A percentile compares a stretch with the other conserved stretches of the same genome.
phyloP scores from a whole-genome alignment of 2,113 vertebrate genomes.

The Sminthopsis crassicaudata region DNA sequence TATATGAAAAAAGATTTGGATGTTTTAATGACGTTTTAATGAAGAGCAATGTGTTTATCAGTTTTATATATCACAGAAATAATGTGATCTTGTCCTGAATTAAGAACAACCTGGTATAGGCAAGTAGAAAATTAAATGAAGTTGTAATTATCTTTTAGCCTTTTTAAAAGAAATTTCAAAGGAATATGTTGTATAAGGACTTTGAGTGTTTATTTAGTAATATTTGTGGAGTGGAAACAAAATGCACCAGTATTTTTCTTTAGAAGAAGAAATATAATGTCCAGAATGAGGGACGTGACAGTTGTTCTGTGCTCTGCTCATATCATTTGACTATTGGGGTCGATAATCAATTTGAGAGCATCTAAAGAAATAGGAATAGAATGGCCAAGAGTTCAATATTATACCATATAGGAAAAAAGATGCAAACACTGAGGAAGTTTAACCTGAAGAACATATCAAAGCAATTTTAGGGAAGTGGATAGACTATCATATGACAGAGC shows the following conservation, averaged over 20 bases:
- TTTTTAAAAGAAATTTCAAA: background rate
- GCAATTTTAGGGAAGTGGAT: background rate
- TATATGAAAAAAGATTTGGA: background rate
- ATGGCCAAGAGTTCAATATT: background rate
- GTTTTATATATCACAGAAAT: background rate
- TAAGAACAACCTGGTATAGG: background rate
- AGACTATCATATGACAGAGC: background rate
- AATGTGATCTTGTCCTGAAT: background rate
- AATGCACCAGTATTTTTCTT: background rate
- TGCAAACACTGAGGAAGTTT: background rate
- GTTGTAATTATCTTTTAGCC: background rate
- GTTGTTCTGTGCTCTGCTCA: background rate
- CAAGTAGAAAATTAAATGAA: background rate
- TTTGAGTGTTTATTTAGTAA: background rate
- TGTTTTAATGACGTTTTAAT: too few relatives aligned
- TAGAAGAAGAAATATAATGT: background rate
- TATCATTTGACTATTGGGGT: background rate
- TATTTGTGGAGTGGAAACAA: background rate
- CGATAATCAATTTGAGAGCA: background rate
- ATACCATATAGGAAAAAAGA: background rate
- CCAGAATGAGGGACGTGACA: background rate
- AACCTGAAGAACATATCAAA: background rate
- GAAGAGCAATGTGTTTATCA: background rate
- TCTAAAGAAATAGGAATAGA: background rate
- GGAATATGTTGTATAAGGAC: background rate